These are phyloP conservation scores for Hoplodrina blanda DNA, from an alignment of 2,888 invertebrate species.

Conservation along the genomic window DNA sequence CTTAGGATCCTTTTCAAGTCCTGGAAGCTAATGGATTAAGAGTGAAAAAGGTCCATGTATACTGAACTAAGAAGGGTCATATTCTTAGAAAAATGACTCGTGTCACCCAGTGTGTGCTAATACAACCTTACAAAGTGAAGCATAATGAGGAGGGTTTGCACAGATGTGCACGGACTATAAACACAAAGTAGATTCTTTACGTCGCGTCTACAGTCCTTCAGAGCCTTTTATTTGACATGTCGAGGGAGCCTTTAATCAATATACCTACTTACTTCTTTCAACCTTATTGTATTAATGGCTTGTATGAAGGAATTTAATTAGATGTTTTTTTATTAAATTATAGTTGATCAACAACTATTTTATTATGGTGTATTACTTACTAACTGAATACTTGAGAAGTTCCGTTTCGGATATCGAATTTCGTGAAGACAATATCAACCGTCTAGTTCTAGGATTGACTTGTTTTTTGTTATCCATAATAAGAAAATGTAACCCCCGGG, in stretches of 20 bases:
- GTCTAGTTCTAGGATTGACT: neutral
- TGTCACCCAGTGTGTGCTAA: constrained; percentile 2
- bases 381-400: neutral
- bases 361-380: too few relatives aligned
- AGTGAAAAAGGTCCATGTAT: constrained; percentile 19
- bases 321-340: too few relatives aligned
- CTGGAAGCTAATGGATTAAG: constrained; percentile 10
- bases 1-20: constrained; percentile 24
- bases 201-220: constrained; percentile 3
- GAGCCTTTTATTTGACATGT: constrained; percentile 5
- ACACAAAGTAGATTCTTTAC: constrained; percentile 37
- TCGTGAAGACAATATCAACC: neutral
- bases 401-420: constrained; percentile 1
- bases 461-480: neutral
- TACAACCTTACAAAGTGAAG: constrained; percentile 22
- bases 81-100: constrained; percentile 20
- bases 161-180: constrained; percentile 53
- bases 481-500: neutral
- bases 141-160: constrained; percentile 34
- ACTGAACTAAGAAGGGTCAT: constrained; percentile 12
- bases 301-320: neutral
- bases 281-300: constrained; percentile 16
- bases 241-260: constrained; percentile 16
- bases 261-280: constrained; percentile 6
- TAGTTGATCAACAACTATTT: too few relatives aligned